Evolutionary conservation across 2,113 vertebrate genomes (phyloP), one percentile per base, ranked within the genome.

Genomic region (Bubo bubo): DNA sequence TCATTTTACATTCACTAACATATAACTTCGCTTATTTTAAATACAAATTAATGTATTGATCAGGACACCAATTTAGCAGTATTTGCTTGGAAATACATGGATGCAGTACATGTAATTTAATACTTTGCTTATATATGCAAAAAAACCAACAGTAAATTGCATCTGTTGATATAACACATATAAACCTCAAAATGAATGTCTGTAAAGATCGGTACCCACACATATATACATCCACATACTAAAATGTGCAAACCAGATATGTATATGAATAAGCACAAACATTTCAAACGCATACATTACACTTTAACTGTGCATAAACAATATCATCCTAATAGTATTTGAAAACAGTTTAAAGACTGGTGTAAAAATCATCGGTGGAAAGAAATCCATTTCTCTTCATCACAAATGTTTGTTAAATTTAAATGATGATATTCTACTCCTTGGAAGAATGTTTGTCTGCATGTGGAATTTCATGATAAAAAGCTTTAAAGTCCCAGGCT

Each of bases 391-490:
- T 97, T 97, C 84, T 95, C 87, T 88, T 86, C 94, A 79, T 92
- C 90, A 93, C 89, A 96, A 94, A 95, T 97, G 96, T 98, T 98
- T 96, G 97, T 97, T 97, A 98, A 98, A 98, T 98, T 94, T 97
- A 98, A 98, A 98, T 98, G 96, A 67, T 94, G 93, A 97, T 98
- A 98, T 96, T 96, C 80, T 93, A 24, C 94, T 97, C 93, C 79
- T 96, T 92, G 95, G 90, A 97, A 97, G 95, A 97, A 93, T 21
- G 75, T 97, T 97, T 97, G 95, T 92, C 97, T 96, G 98, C 98
- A 97, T 98, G 98, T 99, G 99, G 98, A 98, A 96, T 98, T 92
- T 97, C 94, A 97, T 24, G 98, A 99, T 99, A 99, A 99, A 99
- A 98, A 98, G 98, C 98, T 98, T 97, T 98, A 97, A 98, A 98